Evolutionary conservation across 2,113 vertebrate species (phyloP).

Genomic region (Formicarius rufipectus): DNA sequence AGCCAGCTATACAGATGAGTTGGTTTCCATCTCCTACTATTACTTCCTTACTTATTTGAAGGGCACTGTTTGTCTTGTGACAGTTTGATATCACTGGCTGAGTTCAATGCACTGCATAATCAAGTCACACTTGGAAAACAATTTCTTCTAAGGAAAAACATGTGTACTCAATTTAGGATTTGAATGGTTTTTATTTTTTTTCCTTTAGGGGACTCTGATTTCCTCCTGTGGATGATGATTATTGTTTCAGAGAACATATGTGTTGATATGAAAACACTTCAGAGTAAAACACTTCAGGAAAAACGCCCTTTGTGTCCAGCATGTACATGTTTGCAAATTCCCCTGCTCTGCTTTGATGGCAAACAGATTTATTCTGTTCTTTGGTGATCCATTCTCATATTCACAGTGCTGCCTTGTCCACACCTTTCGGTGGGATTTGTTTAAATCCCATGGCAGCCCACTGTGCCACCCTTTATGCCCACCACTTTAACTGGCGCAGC

Average conservation of each 20-base stretch:
- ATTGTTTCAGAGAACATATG: neutral
- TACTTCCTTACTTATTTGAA: neutral
- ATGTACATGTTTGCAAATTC: neutral
- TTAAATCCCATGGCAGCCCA: neutral
- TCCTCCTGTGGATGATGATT: neutral
- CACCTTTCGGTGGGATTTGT: neutral
- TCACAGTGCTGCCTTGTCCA: neutral
- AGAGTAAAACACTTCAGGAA: neutral
- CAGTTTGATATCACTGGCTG: neutral
- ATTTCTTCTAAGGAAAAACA: neutral
- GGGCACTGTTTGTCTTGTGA: neutral
- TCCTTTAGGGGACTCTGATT: neutral
- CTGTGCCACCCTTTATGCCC: neutral
- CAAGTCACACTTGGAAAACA: neutral
- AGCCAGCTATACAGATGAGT: neutral
- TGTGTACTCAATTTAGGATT: neutral
- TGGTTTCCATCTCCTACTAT: neutral
- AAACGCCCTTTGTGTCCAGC: neutral
- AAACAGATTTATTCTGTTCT: neutral
- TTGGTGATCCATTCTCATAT: neutral
- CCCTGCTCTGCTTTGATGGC: neutral
- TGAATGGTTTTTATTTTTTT: neutral
- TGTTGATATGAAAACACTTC: neutral
- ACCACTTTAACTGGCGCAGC: neutral
- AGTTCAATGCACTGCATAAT: neutral